A percentile compares a stretch with the other conserved stretches of the same genome.
phyloP scores from a whole-genome alignment of 2,797 vertebrate genomes.

The Mareca strepera region DNA sequence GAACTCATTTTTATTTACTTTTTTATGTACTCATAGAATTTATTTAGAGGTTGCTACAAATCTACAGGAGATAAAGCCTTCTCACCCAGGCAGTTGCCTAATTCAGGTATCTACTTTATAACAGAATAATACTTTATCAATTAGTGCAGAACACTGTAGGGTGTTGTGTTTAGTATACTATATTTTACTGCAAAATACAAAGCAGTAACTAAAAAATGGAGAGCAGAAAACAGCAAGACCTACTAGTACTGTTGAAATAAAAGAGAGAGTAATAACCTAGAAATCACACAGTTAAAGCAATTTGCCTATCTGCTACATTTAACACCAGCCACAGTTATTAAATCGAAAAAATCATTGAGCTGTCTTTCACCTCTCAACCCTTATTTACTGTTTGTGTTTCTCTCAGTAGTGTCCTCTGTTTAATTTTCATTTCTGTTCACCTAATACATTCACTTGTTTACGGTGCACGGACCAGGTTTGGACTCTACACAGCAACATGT shows the following conservation, averaged over 20 bases:
- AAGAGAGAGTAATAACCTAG: background rate
- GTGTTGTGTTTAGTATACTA: background rate
- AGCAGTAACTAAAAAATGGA: background rate
- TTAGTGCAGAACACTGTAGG: background rate
- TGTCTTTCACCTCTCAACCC: background rate
- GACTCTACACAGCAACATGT: background rate
- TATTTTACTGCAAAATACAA: constrained; percentile 9
- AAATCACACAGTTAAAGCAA: background rate
- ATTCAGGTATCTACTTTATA: background rate
- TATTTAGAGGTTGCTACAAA: background rate
- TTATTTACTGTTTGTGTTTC: background rate
- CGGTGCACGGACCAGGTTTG: background rate
- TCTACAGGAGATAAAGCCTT: background rate
- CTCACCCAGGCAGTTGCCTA: background rate
- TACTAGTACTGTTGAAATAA: background rate
- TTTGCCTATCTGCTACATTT: constrained; percentile 25
- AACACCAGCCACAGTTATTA: background rate
- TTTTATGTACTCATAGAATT: background rate
- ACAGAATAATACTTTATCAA: background rate
- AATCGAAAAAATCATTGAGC: constrained; percentile 1
- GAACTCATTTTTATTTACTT: background rate
- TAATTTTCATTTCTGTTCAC: background rate
- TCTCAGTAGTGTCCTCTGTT: background rate
- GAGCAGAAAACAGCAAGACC: background rate
- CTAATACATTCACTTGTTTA: background rate